Evolutionary conservation across 1,140 invertebrate genomes (phyloP).

Genomic region (Drosophila bipectinata): DNA sequence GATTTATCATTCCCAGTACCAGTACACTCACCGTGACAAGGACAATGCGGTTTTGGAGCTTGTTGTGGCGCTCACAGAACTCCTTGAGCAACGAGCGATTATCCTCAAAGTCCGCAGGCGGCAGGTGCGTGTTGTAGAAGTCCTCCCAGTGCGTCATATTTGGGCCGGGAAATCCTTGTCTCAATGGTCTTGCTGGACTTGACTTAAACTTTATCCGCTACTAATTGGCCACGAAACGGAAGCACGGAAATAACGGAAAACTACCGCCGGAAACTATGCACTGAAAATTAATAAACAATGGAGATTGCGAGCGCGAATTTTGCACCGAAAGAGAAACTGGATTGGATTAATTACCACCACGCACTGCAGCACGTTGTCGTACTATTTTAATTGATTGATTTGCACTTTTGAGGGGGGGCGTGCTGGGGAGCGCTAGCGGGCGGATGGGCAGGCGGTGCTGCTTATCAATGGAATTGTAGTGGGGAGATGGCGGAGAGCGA

Average conservation of each 20-base stretch:
- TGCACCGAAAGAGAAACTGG: conserved; percentile 1
- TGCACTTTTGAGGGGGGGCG: conserved; percentile 27
- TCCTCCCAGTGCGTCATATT: conserved; percentile 88
- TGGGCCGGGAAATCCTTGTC: conserved; percentile 22
- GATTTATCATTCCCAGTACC: neutral
- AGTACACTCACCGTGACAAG: conserved; percentile 89
- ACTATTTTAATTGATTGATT: conserved; percentile 54
- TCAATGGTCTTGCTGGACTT: neutral
- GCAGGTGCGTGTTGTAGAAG: conserved; percentile 90
- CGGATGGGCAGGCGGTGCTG: conserved; percentile 26
- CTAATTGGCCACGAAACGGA: conserved; percentile 46
- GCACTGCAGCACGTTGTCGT: conserved; percentile 11
- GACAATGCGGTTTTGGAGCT: conserved; percentile 88
- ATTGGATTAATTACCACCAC: conserved; percentile 35
- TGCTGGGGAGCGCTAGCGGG: neutral
- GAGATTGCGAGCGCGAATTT: neutral
- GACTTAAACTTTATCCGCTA: conserved; percentile 16
- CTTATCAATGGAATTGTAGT: conserved; percentile 73
- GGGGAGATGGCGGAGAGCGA: neutral
- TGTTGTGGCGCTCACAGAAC: conserved; percentile 88
- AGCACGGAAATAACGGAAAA: conserved; percentile 32
- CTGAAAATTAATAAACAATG: conserved; percentile 45
- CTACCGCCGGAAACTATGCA: conserved; percentile 50
- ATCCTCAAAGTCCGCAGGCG: conserved; percentile 89
- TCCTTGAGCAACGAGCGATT: conserved; percentile 88